Base-by-base conservation (phyloP, 2,888 invertebrate species). In the Drosophila rellima region DNA sequence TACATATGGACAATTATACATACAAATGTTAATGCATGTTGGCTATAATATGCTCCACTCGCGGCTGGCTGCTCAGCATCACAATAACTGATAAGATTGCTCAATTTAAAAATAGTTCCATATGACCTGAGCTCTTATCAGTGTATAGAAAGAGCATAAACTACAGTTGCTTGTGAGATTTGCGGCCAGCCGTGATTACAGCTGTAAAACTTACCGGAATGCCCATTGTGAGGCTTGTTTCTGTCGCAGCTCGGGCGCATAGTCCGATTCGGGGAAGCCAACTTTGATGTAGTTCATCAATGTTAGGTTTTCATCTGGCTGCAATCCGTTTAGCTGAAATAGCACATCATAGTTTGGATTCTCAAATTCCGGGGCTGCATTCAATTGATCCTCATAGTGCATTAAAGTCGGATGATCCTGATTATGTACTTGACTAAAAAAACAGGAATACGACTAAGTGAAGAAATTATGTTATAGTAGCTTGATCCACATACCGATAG, bases 181-280 rank as follows among this genome's bases (percentile, higher is more conserved):
- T 2, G 31, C 23, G 37, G 23, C n/a, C 44, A 55, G 55, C 33
- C 33, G 55, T 55, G 55, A 23, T 55, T 55, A 44, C 33, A 18
- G 15, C 18, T 3, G 3, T 3, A 13, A 1, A 33, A 71, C 86
- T 87, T 79, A 93, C 92, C 97, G 95, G 93, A 97, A 97, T 1
- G 98, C 98, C 97, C 97, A 97, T 92, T 97, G 97, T 92, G 96
- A 96, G 50, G 98, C 97, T 93, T 98, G 98, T 20, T 96, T 95
- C 93, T 97, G 97, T 67, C 98, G 95, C 80, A 98, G 93, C 92
- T 97, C 96, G 82, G 94, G 94, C 39, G 97, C 96, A 93, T 96
- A 97, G 88, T 98, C 98, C 79, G 95, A 94, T 73, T 96, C 94
- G 35, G 96, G 95, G 90, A 97, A 97, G 89, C 95, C 95, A 79